A percentile compares a stretch with the other conserved stretches of the same genome.
phyloP scores from a whole-genome alignment of 2,113 vertebrate species.

The Lepidiolamprologus cunningtoni region DNA sequence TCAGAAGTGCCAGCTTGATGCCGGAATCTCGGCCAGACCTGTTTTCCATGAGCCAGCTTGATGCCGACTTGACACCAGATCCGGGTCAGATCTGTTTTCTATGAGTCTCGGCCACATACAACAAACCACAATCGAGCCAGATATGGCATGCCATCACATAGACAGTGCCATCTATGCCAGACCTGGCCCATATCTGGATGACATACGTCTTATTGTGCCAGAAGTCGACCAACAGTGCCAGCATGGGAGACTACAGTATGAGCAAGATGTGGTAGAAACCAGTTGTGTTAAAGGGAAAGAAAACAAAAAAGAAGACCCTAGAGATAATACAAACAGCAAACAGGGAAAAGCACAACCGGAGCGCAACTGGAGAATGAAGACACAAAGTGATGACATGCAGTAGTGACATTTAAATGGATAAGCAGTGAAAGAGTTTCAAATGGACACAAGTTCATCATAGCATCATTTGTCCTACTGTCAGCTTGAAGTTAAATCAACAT shows the following conservation, averaged over 20 bases:
- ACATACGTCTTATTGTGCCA: too few relatives aligned
- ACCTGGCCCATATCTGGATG: too few relatives aligned
- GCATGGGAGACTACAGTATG: too few relatives aligned
- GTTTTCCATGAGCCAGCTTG: too few relatives aligned
- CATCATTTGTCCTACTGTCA: too few relatives aligned
- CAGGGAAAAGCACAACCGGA: background rate
- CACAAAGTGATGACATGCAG: background rate
- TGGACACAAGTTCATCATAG: background rate
- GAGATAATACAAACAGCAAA: background rate
- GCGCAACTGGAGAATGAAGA: background rate
- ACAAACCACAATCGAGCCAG: fast-evolving
- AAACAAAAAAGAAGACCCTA: background rate
- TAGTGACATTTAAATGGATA: background rate
- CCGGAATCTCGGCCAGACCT: too few relatives aligned
- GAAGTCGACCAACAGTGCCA: too few relatives aligned
- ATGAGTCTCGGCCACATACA: fast-evolving
- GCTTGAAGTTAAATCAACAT: too few relatives aligned
- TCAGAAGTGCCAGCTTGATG: too few relatives aligned
- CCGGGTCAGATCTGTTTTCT: fast-evolving
- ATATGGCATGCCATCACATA: too few relatives aligned
- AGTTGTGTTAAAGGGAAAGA: background rate
- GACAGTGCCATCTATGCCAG: too few relatives aligned
- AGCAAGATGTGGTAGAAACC: background rate
- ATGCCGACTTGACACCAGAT: too few relatives aligned
- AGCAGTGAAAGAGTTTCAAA: background rate